Percentiles rank a stretch among this genome's conserved stretches.
Conservation (phyloP, 2,113 vertebrate species). For the Labeo catla region DNA sequence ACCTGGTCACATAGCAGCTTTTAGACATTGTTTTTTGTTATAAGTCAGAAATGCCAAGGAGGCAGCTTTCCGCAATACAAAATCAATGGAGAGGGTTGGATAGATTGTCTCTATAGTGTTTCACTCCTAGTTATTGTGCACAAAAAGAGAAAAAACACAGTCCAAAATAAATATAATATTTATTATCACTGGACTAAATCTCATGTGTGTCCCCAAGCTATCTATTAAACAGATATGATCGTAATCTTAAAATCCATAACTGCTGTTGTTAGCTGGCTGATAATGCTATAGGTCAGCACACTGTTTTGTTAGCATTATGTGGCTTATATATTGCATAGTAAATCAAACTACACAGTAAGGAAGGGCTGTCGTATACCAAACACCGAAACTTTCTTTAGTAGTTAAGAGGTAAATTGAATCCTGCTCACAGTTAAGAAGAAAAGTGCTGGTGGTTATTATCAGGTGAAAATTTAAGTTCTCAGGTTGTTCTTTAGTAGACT, state of each 20-base stretch:
- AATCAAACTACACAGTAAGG: not conserved
- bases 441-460: not conserved
- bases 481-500: not conserved
- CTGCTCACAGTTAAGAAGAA: not conserved
- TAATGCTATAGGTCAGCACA: not conserved
- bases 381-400: not conserved
- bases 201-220: not conserved
- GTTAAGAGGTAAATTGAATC: not conserved
- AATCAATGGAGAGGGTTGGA: no score
- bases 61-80: no score
- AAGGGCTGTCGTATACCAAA: not conserved
- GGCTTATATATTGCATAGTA: not conserved
- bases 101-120: not conserved
- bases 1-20: no score
- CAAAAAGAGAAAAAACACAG: not conserved
- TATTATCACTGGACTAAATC: not conserved
- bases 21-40: no score
- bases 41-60: no score
- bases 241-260: not conserved
- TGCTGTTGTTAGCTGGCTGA: not conserved
- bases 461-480: not conserved
- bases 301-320: not conserved
- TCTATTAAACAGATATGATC: slow-evolving; percentile 9
- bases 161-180: not conserved
- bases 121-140: not conserved